Conservation (phyloP, 2,797 vertebrate genomes). For the Onychomys arenicola region DNA sequence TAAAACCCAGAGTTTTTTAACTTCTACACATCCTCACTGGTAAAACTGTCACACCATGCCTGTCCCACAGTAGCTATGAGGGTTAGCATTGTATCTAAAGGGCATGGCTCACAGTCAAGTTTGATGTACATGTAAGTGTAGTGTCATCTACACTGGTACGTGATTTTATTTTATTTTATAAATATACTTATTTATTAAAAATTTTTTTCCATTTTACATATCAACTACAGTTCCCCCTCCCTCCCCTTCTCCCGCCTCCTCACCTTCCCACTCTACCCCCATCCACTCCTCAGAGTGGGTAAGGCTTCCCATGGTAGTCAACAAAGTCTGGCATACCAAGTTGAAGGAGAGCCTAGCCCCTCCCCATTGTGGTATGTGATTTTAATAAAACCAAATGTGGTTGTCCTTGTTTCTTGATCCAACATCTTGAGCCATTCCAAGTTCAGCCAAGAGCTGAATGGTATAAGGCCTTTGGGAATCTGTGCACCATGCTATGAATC, state of each 20-base stretch:
- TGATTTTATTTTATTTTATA: too few relatives aligned
- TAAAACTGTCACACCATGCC: neutral
- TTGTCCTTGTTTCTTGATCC: neutral
- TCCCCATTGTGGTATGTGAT: neutral
- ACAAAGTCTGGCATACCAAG: too few relatives aligned
- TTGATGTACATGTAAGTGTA: neutral
- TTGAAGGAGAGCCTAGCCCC: too few relatives aligned
- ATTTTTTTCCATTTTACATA: too few relatives aligned
- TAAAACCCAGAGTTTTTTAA: neutral
- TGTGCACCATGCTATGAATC: neutral
- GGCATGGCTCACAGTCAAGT: neutral
- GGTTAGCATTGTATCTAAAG: neutral
- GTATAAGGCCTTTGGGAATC: neutral
- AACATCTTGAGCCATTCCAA: neutral
- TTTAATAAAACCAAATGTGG: conserved; percentile 18
- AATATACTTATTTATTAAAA: too few relatives aligned
- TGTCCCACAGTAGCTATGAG: neutral
- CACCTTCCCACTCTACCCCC: too few relatives aligned
- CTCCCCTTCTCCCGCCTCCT: too few relatives aligned
- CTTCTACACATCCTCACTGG: neutral
- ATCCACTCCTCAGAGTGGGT: too few relatives aligned
- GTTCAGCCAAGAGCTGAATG: neutral
- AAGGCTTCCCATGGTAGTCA: too few relatives aligned
- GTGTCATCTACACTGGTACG: neutral
- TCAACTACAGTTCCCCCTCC: too few relatives aligned